Percentiles rank a stretch among this genome's conserved stretches.
phyloP scores from a whole-genome alignment of 2,888 invertebrate genomes.

The Rhorus exstirpatorius region DNA sequence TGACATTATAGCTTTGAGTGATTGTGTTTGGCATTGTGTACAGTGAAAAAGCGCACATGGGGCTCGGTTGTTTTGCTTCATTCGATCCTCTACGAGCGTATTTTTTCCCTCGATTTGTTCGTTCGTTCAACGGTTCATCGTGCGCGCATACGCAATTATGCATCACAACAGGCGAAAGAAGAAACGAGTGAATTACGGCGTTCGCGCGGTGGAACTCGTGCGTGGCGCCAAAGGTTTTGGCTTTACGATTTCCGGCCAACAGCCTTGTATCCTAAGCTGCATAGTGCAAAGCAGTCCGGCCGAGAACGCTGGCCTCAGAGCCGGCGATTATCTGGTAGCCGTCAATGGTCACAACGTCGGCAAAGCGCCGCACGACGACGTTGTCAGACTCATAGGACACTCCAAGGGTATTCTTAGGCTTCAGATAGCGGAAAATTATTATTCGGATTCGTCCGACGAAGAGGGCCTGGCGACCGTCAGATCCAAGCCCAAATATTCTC shows the following conservation, averaged over 20 bases:
- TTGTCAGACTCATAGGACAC: conserved; percentile 95
- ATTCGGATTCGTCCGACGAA: conserved; percentile 94
- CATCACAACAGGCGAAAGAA: conserved; percentile 90
- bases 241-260: conserved; percentile 99
- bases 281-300: conserved; percentile 97
- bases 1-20: conserved; percentile 11
- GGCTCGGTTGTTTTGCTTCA: no score
- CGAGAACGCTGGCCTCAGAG: conserved; percentile 95
- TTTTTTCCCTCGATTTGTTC: no score
- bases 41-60: conserved; percentile 1
- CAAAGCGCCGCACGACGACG: conserved; percentile 97
- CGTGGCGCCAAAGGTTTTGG: conserved; percentile 97
- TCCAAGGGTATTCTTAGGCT: conserved; percentile 94
- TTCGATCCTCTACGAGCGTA: no score
- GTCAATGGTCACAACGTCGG: conserved; percentile 97
- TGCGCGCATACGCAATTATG: no score
- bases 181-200: conserved; percentile 91
- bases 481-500: conserved; percentile 88
- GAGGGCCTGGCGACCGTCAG: conserved; percentile 89
- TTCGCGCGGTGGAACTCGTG: conserved; percentile 94
- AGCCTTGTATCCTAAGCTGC: conserved; percentile 97
- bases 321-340: conserved; percentile 96
- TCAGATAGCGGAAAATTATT: conserved; percentile 95
- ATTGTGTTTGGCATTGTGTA: conserved; percentile 22
- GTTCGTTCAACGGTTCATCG: no score